Conservation (phyloP, 2,797 vertebrate genomes). For the Rhinatrema bivittatum region DNA sequence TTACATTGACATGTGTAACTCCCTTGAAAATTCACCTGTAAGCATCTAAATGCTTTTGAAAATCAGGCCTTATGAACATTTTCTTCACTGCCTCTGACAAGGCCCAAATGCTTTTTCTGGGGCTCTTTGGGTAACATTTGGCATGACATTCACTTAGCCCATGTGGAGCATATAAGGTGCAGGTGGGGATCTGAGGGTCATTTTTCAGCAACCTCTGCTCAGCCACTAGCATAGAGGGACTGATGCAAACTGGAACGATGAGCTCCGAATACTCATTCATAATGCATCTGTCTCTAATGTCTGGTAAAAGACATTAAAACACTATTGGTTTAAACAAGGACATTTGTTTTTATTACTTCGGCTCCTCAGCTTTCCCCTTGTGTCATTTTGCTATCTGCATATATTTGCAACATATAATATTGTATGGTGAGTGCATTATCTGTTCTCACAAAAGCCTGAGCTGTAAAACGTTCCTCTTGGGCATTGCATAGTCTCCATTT, state of each 20-base stretch:
- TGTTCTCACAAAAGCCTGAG: background rate
- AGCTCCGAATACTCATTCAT: conserved; percentile 17
- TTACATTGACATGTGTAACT: too few relatives aligned
- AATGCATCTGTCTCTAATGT: conserved; percentile 4
- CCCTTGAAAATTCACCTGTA: too few relatives aligned
- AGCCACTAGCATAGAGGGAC: conserved; percentile 7
- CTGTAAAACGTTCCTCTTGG: too few relatives aligned
- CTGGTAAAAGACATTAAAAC: conserved; percentile 8
- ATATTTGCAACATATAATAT: background rate
- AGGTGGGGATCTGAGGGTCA: background rate
- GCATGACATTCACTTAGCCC: background rate
- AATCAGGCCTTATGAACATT: too few relatives aligned
- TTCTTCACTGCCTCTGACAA: too few relatives aligned
- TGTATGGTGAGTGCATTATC: background rate
- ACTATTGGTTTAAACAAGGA: conserved; percentile 1
- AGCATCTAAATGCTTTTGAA: too few relatives aligned
- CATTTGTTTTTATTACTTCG: background rate
- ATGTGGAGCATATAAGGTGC: background rate
- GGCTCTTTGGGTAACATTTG: too few relatives aligned
- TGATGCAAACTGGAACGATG: conserved; percentile 7
- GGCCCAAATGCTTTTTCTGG: too few relatives aligned
- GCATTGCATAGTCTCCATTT: too few relatives aligned
- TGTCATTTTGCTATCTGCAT: background rate
- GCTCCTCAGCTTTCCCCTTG: too few relatives aligned
- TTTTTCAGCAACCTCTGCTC: conserved; percentile 11